Evolutionary conservation across 1,140 invertebrate species (phyloP), one percentile per base, ranked within the genome.

Genomic region (Neoseiulus cucumeris): DNA sequence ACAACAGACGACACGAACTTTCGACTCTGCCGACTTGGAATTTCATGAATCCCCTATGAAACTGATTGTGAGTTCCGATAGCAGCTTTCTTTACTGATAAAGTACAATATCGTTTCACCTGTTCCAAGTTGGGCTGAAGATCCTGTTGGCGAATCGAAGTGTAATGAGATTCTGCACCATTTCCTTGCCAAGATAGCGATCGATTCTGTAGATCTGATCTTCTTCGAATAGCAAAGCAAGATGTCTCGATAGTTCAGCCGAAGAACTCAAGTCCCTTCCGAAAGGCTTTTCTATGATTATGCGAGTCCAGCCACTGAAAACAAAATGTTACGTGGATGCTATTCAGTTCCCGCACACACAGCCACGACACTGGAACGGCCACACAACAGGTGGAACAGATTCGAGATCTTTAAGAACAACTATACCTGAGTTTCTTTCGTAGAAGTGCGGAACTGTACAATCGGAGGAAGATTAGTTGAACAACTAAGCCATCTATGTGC

Each of bases 121-220:
- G 70, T 82, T 82, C 80, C 80, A 81, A 2, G 30, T 7, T 14
- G 68, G 68, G 18, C 64, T 41, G 30, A 70, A 69, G 14, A 69
- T 28, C 12, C 47, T 51, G 59, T 69, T 69, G n/a, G 67, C 68
- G 64, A 69, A 69, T 29, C 80, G 74, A 17, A 82, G 70, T 30
- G 79, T 76, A 71, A 82, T 76, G 25, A 81, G 70, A 72, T 82
- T 81, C 68, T 82, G 80, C 14, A 82, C 79, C 79, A 82, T 82
- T 71, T 81, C 80, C 69, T 81, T 81, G 55, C 80, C 80, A 6
- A 81, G 73, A 70, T 81, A 81, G 69, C 82, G 80, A 70, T 81
- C 80, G 29, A 81, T 81, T 44, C 80, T 69, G 69, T 81, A 81
- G 20, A 81, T 72, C 69, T 82, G 73, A 18, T 81, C 77, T 70